Percentiles rank a stretch among this genome's conserved stretches.
These are phyloP conservation scores for Drosophila picticornis DNA, from an alignment of 2,888 invertebrate genomes.

Conservation along the genomic window DNA sequence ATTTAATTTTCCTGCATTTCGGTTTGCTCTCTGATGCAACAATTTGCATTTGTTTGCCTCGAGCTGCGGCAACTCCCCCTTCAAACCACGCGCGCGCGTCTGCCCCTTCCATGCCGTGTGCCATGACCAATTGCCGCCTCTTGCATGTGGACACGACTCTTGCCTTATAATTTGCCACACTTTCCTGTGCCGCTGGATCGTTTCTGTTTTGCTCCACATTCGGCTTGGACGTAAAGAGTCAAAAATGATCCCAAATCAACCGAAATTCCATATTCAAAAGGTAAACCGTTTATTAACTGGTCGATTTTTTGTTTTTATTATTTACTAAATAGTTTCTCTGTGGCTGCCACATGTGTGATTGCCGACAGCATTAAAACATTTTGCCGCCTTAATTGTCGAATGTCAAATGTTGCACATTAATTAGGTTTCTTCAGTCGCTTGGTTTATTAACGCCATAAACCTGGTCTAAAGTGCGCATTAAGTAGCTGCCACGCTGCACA, in stretches of 20 bases:
- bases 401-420: slow-evolving; percentile 52
- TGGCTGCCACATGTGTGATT: slow-evolving; percentile 24
- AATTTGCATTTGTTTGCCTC: slow-evolving; percentile 70
- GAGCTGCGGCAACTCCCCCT: slow-evolving; percentile 10
- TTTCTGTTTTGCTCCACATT: slow-evolving; percentile 64
- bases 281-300: not conserved
- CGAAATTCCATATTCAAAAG: not conserved
- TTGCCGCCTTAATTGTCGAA: slow-evolving; percentile 34
- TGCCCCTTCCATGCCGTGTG: slow-evolving; percentile 3
- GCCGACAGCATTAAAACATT: not conserved
- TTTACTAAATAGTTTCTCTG: not conserved
- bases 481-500: slow-evolving; percentile 57
- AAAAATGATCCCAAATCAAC: not conserved
- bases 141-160: slow-evolving; percentile 51
- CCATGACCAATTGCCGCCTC: slow-evolving; percentile 53
- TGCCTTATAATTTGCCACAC: slow-evolving; percentile 75
- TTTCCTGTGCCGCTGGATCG: slow-evolving; percentile 46
- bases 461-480: slow-evolving; percentile 19
- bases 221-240: not conserved
- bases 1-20: slow-evolving; percentile 69
- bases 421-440: slow-evolving; percentile 16
- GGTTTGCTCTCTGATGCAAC: slow-evolving; percentile 70
- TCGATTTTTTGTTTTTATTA: not conserved
- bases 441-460: slow-evolving; percentile 27
- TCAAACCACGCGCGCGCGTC: not conserved